Conservation (phyloP, 2,113 vertebrate species). For the zebrafish (Danio rerio) region DNA sequence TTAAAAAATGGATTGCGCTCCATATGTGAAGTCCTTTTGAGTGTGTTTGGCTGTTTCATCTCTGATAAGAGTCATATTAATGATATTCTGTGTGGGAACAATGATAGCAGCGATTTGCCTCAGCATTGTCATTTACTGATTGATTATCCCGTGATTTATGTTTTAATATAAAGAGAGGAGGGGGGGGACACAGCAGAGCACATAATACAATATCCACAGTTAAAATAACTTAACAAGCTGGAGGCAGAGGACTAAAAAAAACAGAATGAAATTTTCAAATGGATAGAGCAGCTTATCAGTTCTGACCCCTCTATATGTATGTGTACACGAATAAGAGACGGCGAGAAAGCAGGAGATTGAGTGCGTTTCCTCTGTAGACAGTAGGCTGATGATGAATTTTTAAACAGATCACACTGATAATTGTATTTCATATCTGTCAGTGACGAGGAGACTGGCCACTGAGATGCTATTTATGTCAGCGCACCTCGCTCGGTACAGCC, state of each 20-base stretch:
- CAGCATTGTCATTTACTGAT: slow-evolving; percentile 71
- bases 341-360: slow-evolving; percentile 21
- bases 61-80: slow-evolving; percentile 60
- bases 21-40: slow-evolving; percentile 38
- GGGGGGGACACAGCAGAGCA: slow-evolving; percentile 6
- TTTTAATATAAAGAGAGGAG: slow-evolving; percentile 68
- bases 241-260: slow-evolving; percentile 48
- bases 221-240: slow-evolving; percentile 70
- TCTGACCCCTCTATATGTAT: slow-evolving; percentile 69
- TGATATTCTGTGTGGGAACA: slow-evolving; percentile 60
- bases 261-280: slow-evolving; percentile 69
- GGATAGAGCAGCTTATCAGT: slow-evolving; percentile 71
- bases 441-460: slow-evolving; percentile 84
- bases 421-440: slow-evolving; percentile 98
- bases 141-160: slow-evolving; percentile 75
- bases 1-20: slow-evolving; percentile 41
- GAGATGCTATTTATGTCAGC: slow-evolving; percentile 88
- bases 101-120: slow-evolving; percentile 69
- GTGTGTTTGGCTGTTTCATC: slow-evolving; percentile 32
- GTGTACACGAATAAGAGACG: neutral
- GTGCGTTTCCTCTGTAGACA: slow-evolving; percentile 67
- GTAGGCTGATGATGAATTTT: slow-evolving; percentile 90
- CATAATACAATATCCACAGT: slow-evolving; percentile 59
- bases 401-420: slow-evolving; percentile 98
- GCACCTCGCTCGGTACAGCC: slow-evolving; percentile 76